Base-by-base conservation (phyloP, 2,113 vertebrate species). In the Nesoenas mayeri region DNA sequence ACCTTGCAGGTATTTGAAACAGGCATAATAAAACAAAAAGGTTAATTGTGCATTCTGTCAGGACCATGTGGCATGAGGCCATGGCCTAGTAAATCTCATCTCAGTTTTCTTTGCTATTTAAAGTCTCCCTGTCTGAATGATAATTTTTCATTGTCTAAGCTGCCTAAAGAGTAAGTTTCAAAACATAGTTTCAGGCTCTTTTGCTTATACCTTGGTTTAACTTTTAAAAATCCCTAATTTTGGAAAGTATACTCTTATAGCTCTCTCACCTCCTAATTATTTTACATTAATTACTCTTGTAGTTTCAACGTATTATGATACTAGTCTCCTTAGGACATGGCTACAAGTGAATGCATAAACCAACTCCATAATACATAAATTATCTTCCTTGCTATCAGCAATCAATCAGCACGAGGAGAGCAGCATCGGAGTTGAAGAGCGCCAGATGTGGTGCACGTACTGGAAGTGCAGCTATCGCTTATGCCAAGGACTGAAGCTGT, bases 31-130 rank as follows among this genome's bases (percentile, higher is more conserved):
- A 91, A 91, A 93, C 97, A 98, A 98, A 98, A 98, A 97, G 89
- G 91, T 97, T 97, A 97, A 96, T 98, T 98, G 96, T 98, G 82
- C 58, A 91, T 87, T 95, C 95, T 97, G 96, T 95, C 78, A 62
- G 85, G 95, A 97, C 95, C 95, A 95, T 57, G 88, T 85, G 91
- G 79, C 92, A 95, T 65, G 57, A 90, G 17, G 89, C 89, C 69
- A 86, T 40, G 73, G 82, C 64, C 93, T 75, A 83, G 75, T 87
- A 94, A 94, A 94, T 91, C 74, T 94, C 83, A 95, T 77, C 74
- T 91, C 57, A 10, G 22, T 60, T 97, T 97, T 85, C 56, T 81
- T 92, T 91, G 73, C 77, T 83, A 89, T 88, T 96, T 91, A 74
- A 95, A 92, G 31, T 87, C 28, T 84, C 42, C 47, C 54, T 81